Conservation (phyloP, 2,888 invertebrate species). For the Digitonthophagus gazella region DNA sequence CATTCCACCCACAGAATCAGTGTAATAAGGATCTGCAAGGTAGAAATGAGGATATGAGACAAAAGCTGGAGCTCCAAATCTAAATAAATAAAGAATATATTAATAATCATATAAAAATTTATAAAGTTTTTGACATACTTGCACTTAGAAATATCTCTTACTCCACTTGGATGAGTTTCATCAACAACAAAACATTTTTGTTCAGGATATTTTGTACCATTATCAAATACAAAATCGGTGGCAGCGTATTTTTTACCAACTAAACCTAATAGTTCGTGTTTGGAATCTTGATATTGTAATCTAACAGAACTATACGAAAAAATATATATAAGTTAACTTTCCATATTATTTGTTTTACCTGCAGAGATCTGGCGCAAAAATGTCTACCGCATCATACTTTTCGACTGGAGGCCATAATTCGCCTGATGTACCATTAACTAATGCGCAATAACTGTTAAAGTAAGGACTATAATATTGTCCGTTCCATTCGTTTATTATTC, state of each 20-base stretch:
- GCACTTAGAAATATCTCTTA: constrained; percentile 71
- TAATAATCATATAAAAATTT: background rate
- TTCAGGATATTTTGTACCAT: constrained; percentile 60
- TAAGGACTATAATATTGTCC: constrained; percentile 56
- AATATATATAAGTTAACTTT: background rate
- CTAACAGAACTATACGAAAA: constrained; percentile 32
- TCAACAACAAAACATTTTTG: constrained; percentile 63
- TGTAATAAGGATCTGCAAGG: constrained; percentile 66
- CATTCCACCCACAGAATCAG: constrained; percentile 64
- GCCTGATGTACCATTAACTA: constrained; percentile 71
- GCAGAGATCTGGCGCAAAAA: constrained; percentile 79
- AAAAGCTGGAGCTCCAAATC: constrained; percentile 79
- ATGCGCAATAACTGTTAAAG: constrained; percentile 62
- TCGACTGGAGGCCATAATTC: constrained; percentile 76
- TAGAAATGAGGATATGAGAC: constrained; percentile 82
- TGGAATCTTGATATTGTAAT: constrained; percentile 27
- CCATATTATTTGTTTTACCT: constrained; percentile 54
- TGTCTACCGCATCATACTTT: constrained; percentile 56
- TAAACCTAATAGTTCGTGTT: constrained; percentile 50
- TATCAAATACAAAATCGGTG: constrained; percentile 68
- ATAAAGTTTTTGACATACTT: constrained; percentile 40
- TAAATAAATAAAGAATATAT: constrained; percentile 35
- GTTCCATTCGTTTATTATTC: constrained; percentile 72
- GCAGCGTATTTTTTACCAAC: constrained; percentile 58
- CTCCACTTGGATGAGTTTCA: constrained; percentile 56